phyloP scores from a whole-genome alignment of 2,797 vertebrate species.

The Melopsittacus undulatus region DNA sequence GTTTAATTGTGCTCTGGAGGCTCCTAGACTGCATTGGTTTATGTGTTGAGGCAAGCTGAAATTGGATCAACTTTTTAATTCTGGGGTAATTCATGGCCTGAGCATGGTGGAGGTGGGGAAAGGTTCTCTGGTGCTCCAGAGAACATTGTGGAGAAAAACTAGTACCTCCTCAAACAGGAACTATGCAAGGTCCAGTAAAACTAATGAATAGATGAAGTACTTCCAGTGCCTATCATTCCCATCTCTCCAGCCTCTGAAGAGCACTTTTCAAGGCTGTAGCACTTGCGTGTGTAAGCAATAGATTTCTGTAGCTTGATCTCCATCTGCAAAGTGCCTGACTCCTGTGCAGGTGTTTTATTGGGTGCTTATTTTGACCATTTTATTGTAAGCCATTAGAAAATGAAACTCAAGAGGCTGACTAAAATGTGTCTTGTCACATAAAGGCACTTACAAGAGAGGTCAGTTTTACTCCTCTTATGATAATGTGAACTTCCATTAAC shows the following conservation, averaged over 20 bases:
- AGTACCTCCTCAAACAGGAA: neutral
- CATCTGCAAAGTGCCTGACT: neutral
- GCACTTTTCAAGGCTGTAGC: neutral
- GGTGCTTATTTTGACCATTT: neutral
- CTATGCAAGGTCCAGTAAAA: neutral
- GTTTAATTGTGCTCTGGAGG: constrained; percentile 13
- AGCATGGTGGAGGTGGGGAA: neutral
- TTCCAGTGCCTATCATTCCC: neutral
- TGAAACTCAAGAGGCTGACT: neutral
- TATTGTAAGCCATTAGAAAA: neutral
- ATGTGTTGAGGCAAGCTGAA: neutral
- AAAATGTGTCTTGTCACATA: neutral
- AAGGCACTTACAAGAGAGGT: neutral
- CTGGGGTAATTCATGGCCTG: neutral
- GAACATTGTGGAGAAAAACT: neutral
- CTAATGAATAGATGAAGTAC: neutral
- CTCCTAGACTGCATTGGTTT: neutral
- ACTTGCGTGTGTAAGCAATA: neutral
- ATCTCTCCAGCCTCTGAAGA: neutral
- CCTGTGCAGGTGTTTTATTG: neutral
- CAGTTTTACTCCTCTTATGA: neutral
- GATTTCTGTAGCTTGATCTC: neutral
- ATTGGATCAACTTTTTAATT: constrained; percentile 6
- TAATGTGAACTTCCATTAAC: neutral
- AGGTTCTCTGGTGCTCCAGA: neutral